phyloP scores from a whole-genome alignment of 2,113 vertebrate species.

The Caranx melampygus region DNA sequence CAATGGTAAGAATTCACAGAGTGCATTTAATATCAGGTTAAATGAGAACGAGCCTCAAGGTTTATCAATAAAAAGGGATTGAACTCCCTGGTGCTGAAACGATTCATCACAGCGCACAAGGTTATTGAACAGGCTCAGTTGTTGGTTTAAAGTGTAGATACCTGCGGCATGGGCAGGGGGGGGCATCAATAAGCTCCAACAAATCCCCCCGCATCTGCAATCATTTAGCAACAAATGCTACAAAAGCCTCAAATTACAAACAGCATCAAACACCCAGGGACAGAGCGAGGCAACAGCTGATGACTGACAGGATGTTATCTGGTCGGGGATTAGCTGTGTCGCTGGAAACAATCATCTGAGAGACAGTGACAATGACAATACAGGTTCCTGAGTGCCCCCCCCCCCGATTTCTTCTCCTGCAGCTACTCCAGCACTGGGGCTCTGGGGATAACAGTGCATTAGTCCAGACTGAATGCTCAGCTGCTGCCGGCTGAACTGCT shows the following conservation, averaged over 20 bases:
- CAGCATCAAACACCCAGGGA: slow-evolving; percentile 21
- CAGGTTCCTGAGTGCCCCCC: too few relatives aligned
- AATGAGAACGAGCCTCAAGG: slow-evolving; percentile 41
- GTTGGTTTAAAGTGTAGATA: slow-evolving; percentile 31
- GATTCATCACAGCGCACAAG: slow-evolving; percentile 43
- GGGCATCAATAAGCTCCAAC: slow-evolving; percentile 44
- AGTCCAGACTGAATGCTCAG: too few relatives aligned
- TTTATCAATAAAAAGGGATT: slow-evolving; percentile 58
- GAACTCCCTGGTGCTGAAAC: slow-evolving; percentile 35
- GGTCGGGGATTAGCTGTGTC: background rate
- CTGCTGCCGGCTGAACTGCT: too few relatives aligned
- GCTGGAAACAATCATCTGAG: background rate
- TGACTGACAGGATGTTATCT: background rate
- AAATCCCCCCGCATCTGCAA: slow-evolving; percentile 44
- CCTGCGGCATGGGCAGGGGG: slow-evolving; percentile 25
- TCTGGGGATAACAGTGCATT: too few relatives aligned
- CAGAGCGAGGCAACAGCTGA: background rate
- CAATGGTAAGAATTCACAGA: slow-evolving; percentile 17
- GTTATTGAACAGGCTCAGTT: slow-evolving; percentile 47
- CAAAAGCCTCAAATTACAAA: slow-evolving; percentile 25
- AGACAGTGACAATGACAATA: background rate
- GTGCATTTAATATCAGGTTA: slow-evolving; percentile 21
- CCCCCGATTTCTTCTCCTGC: too few relatives aligned
- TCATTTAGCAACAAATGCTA: slow-evolving; percentile 40
- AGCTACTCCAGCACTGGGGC: too few relatives aligned